These are phyloP conservation scores for Zeus faber DNA, from an alignment of 2,113 vertebrate genomes.

Conservation along the genomic window DNA sequence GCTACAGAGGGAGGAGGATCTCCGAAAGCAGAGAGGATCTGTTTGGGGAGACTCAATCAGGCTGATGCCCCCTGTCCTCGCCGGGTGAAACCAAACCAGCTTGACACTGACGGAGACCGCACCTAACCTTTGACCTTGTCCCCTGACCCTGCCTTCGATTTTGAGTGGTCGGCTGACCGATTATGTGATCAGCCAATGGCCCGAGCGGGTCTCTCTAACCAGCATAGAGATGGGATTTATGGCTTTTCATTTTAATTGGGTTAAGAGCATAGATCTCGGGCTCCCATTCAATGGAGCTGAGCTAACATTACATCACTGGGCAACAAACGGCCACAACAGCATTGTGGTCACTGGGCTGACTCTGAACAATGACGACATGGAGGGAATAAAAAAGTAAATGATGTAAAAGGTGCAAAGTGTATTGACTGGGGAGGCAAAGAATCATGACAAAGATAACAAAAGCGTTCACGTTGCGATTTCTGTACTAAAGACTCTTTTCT, in stretches of 20 bases:
- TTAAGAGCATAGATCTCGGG: slow-evolving; percentile 62
- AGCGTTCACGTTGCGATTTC: no score
- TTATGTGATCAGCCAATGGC: slow-evolving; percentile 84
- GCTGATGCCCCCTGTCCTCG: slow-evolving; percentile 45
- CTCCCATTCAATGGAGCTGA: slow-evolving; percentile 38
- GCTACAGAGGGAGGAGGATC: no score
- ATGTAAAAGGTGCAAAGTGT: slow-evolving; percentile 32
- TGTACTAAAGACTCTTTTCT: no score
- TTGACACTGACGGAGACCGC: slow-evolving; percentile 77
- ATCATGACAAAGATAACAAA: neutral
- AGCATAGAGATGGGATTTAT: slow-evolving; percentile 83
- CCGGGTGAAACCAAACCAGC: slow-evolving; percentile 74
- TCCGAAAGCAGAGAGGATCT: slow-evolving; percentile 53
- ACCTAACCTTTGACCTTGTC: slow-evolving; percentile 81
- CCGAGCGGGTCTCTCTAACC: slow-evolving; percentile 72
- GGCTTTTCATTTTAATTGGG: slow-evolving; percentile 81
- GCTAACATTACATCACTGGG: slow-evolving; percentile 64
- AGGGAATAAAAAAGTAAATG: slow-evolving; percentile 35
- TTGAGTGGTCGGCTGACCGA: slow-evolving; percentile 76
- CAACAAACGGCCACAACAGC: slow-evolving; percentile 43
- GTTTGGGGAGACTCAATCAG: slow-evolving; percentile 59
- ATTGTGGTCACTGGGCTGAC: slow-evolving; percentile 51
- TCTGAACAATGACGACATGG: slow-evolving; percentile 57
- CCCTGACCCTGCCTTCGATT: slow-evolving; percentile 80
- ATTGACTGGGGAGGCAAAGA: no score